Base-by-base conservation (phyloP, 2,888 invertebrate species). In the Sesia apiformis region DNA sequence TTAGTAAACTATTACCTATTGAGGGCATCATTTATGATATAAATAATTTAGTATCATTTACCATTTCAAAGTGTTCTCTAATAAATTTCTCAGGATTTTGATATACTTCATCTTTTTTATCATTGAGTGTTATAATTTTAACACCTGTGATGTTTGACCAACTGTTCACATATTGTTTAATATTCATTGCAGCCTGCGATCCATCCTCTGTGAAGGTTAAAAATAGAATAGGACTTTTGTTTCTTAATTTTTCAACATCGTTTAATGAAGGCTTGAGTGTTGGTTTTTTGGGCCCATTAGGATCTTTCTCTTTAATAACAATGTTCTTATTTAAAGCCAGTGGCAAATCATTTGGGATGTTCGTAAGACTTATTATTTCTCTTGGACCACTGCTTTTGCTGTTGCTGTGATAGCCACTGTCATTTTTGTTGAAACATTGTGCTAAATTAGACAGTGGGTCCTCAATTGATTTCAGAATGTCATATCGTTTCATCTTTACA, bases 161-260 rank as follows among this genome's bases (percentile, higher is more conserved):
- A 55, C 72, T 77, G 41, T 83, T 73, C 38, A 91, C 85, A 81
- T 84, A 81, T 55, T 86, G 82, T 59, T 86, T 76, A 56, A 91
- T 84, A 59, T 86, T 83, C 51, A 80, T 69, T 39, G 90, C 91
- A 50, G 85, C 86, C 53, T 77, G 69, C 51, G 78, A 70, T 8
- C 90, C 91, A 75, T 92, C 91, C 63, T 90, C 84, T 38, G 90
- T 80, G 66, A 85, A 91, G 55, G 91, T 91, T 58, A 92, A 68
- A 67, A 91, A 86, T 50, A 91, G 74, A 56, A 83, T 78, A 23
- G 81, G 82, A 42, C 62, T 65, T 54, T 82, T 78, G 67, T 77
- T 79, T 57, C 66, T 66, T 43, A 68, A 55, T 42, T 71, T 65
- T 57, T 69, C 64, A 55, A 59, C 63, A 52, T 66, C 65, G 23